These are phyloP conservation scores for Rhabditophanes sp. DNA, from an alignment of 2,888 invertebrate species.

Conservation along the genomic window DNA sequence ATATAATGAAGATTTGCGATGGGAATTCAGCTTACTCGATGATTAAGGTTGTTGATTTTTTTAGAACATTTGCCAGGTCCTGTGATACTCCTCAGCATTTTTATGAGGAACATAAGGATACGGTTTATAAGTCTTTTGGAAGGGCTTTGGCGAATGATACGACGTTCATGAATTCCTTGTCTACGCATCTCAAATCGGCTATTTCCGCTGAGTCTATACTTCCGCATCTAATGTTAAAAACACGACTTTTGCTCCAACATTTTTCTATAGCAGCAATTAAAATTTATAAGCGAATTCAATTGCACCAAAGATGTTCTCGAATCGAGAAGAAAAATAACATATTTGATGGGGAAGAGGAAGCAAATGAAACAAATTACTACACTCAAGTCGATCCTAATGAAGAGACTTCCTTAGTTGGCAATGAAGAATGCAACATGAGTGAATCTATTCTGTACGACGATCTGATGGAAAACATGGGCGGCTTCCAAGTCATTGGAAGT, in stretches of 20 bases:
- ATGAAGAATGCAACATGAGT: background rate
- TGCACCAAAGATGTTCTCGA: slow-evolving; percentile 6
- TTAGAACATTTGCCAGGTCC: slow-evolving; percentile 27
- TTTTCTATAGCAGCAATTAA: slow-evolving; percentile 38
- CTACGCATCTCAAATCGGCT: slow-evolving; percentile 9
- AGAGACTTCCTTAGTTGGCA: background rate
- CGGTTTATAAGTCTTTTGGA: too few relatives aligned
- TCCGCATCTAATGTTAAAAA: slow-evolving; percentile 38
- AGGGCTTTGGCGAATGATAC: slow-evolving; percentile 30
- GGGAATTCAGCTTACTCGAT: slow-evolving; percentile 16
- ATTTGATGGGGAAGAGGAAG: slow-evolving; percentile 1
- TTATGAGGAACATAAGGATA: too few relatives aligned
- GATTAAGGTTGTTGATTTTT: slow-evolving; percentile 28
- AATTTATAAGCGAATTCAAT: slow-evolving; percentile 21
- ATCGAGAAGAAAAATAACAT: slow-evolving; percentile 1
- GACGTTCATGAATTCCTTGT: slow-evolving; percentile 28
- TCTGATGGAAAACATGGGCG: slow-evolving; percentile 10
- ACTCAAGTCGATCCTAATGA: slow-evolving; percentile 3
- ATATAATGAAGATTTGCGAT: slow-evolving; percentile 14
- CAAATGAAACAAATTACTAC: slow-evolving; percentile 3
- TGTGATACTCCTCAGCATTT: slow-evolving; percentile 22
- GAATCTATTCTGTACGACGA: slow-evolving; percentile 4
- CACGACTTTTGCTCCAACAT: slow-evolving; percentile 37
- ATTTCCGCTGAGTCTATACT: slow-evolving; percentile 26
- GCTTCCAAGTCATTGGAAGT: slow-evolving; percentile 18